phyloP scores from a whole-genome alignment of 2,797 vertebrate genomes.

The Xyrichtys novacula region DNA sequence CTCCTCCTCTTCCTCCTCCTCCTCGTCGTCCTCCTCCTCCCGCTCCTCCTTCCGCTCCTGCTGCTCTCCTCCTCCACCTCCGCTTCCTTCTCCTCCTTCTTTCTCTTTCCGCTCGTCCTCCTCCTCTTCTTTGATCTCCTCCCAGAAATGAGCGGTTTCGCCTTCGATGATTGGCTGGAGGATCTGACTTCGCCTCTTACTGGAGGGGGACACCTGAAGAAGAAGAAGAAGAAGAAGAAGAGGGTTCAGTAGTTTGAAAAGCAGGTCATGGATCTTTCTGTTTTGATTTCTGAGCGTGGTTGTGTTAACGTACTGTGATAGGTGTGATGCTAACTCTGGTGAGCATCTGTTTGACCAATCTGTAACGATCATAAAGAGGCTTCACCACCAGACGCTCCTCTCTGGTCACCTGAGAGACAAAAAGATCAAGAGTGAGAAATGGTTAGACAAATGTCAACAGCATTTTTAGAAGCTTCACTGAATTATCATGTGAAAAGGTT shows the following conservation, averaged over 20 bases:
- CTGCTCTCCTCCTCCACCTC: slow-evolving; percentile 31
- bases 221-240: background rate
- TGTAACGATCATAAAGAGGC: slow-evolving; percentile 96
- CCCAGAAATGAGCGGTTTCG: slow-evolving; percentile 97
- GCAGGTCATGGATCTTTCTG: too few relatives aligned
- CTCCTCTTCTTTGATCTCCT: slow-evolving; percentile 94
- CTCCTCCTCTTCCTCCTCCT: slow-evolving; percentile 78
- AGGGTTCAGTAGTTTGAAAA: background rate
- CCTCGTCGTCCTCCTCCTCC: slow-evolving; percentile 82
- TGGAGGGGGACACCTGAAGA: slow-evolving; percentile 92
- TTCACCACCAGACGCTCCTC: slow-evolving; percentile 96
- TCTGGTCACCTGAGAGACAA: slow-evolving; percentile 87
- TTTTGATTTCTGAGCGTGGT: background rate
- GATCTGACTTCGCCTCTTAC: slow-evolving; percentile 93
- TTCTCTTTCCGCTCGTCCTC: slow-evolving; percentile 81
- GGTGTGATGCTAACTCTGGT: slow-evolving; percentile 96
- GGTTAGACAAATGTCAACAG: background rate
- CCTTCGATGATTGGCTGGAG: slow-evolving; percentile 98
- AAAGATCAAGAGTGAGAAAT: background rate
- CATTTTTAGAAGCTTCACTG: background rate
- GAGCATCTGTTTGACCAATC: slow-evolving; percentile 98
- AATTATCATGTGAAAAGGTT: background rate
- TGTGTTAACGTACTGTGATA: slow-evolving; percentile 87
- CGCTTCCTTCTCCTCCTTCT: slow-evolving; percentile 36
- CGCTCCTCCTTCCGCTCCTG: slow-evolving; percentile 48